These are phyloP conservation scores for Megaceryle alcyon DNA, from an alignment of 2,797 vertebrate species.

Conservation along the genomic window DNA sequence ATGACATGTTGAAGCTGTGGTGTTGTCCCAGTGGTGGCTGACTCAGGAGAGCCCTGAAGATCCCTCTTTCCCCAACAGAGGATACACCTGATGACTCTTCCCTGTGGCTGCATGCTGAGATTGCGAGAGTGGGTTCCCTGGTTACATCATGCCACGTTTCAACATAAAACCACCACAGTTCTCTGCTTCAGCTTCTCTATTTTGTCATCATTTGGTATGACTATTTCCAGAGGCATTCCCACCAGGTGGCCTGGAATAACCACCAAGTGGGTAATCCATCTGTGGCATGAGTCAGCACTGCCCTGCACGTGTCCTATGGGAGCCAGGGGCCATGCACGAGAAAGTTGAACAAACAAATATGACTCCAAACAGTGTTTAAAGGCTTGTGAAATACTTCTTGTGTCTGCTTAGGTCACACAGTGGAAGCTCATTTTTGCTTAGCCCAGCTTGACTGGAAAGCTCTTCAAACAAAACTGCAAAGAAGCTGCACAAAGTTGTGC, in stretches of 20 bases:
- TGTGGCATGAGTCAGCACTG: not conserved
- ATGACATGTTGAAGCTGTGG: not conserved
- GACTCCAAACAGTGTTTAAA: not conserved
- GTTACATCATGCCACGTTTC: not conserved
- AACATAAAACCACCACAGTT: accelerated
- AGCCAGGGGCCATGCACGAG: accelerated
- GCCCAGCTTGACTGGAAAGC: not conserved
- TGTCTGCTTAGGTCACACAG: not conserved
- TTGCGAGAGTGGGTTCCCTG: not conserved
- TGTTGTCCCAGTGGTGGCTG: accelerated
- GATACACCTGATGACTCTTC: not conserved
- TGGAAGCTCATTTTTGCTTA: not conserved
- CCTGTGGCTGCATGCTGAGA: not conserved
- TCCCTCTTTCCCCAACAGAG: not conserved
- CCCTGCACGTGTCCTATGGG: accelerated
- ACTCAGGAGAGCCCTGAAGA: not conserved
- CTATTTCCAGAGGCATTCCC: not conserved
- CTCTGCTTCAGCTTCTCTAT: not conserved
- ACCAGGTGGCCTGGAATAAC: not conserved
- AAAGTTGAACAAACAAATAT: not conserved
- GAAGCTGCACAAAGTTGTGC: not conserved
- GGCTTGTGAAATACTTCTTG: not conserved
- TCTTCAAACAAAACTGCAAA: not conserved
- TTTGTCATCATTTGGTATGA: not conserved
- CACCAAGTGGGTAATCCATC: not conserved